These are phyloP conservation scores for Oscheius onirici DNA, from an alignment of 2,888 invertebrate genomes.

Conservation along the genomic window DNA sequence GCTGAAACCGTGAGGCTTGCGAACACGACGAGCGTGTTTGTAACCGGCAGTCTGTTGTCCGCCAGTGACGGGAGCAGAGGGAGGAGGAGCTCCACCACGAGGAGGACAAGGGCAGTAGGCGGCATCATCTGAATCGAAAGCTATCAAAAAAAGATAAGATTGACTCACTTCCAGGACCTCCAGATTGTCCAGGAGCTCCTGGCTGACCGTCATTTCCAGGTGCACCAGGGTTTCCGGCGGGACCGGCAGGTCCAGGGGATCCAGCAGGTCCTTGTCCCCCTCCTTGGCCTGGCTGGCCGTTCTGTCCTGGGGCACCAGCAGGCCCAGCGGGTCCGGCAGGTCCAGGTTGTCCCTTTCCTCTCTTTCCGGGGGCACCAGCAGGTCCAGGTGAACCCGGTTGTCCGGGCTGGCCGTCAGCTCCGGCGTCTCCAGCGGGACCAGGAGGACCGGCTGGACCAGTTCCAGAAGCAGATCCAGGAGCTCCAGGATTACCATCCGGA, in stretches of 20 bases:
- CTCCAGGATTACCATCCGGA: conserved; percentile 60
- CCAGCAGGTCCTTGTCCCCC: conserved; percentile 31
- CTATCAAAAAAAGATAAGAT: not conserved
- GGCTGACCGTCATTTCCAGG: not conserved
- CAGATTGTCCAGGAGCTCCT: not conserved
- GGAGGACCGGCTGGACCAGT: conserved; percentile 45
- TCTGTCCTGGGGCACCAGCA: conserved; percentile 1
- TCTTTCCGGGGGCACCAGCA: conserved; percentile 50
- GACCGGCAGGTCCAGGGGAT: conserved; percentile 16
- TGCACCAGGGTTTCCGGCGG: not conserved
- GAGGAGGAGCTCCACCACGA: conserved; percentile 8
- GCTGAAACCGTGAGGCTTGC: not conserved
- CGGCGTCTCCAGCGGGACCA: conserved; percentile 35
- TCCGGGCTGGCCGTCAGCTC: conserved; percentile 54
- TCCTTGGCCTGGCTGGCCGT: conserved; percentile 28
- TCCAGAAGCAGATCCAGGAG: conserved; percentile 55
- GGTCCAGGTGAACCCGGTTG: conserved; percentile 54
- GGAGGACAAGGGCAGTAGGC: not conserved
- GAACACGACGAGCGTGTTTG: not conserved
- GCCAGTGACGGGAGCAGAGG: not conserved
- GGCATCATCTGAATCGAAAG: not conserved
- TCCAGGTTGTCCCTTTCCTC: conserved; percentile 38
- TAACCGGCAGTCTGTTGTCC: not conserved
- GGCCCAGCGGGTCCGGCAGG: not conserved
- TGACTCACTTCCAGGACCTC: not conserved